Base-by-base conservation (phyloP, 2,888 invertebrate genomes). In the Lamproptera curius region DNA sequence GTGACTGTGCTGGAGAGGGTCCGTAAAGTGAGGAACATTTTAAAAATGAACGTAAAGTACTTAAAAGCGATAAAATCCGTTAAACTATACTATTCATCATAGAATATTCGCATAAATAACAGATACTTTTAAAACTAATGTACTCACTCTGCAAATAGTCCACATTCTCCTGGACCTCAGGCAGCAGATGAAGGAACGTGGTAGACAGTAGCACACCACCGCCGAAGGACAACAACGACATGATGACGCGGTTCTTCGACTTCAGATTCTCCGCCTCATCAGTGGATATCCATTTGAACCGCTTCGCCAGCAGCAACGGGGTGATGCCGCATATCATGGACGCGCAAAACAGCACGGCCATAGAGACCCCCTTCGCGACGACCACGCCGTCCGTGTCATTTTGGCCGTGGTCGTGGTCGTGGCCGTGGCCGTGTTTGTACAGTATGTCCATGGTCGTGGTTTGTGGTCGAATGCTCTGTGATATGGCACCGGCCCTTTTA, bases 141-240 rank as follows among this genome's bases (percentile, higher is more conserved):
- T 61, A 84, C 88, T 85, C 51, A 88, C 88, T 42, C 60, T 91
- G 89, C 51, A 94, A 77, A 40, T 88, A 73, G n/a, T 89, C 81
- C 8, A 95, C 89, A 47, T 90, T 90, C 61, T 95, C 92, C 8
- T 90, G 79, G 0, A 95, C 92, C 82, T 95, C 95, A 1, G 95
- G 95, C 46, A 95, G 79, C 61, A 96, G 81, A 65, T 96, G 95
- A 56, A 95, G 76, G 67, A 96, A 95, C 2, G 95, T 95, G 1
- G 95, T 95, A 53, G 93, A 92, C 31, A 96, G 78, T 13, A 96
- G 80, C 0, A 95, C 95, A 8, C 95, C 95, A n/a, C 95, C 95
- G 11, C 95, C 95, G 56, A 95, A 93, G n/a, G 94, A 92, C 15
- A 95, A 80, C 16, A 94, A 73, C 13, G 92, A 77, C 62, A 91